Base-by-base conservation (phyloP, 2,113 vertebrate genomes). In the Narcine bancroftii region DNA sequence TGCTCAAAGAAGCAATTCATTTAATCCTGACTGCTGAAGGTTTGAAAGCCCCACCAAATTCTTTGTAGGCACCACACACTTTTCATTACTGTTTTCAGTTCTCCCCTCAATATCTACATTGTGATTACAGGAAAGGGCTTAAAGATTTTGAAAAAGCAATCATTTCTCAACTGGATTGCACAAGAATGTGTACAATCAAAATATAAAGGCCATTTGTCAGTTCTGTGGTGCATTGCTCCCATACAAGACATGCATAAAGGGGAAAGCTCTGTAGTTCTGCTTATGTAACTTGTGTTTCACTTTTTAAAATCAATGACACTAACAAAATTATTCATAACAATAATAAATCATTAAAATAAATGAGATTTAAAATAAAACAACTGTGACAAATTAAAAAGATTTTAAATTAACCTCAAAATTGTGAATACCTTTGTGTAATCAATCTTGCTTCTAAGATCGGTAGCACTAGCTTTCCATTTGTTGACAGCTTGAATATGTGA, bases 401-500 rank as follows among this genome's bases (percentile, higher is more conserved):
- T 50, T 9, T 6, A 87, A 56, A 21, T 56, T 56, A 53, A 13
- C 17, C 10, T 65, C 33, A 56, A 87, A 42, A 29, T 26, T 69
- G 60, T 66, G 33, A 11, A 42, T 91, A 91, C 89, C 65, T 66
- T 91, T 29, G 63, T 71, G 26, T 91, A 91, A 24, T 91, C 89
- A 91, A 91, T 91, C 60, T 91, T 91, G 21, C 42, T 91, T 91
- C 89, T 91, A 65, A 91, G 63, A 91, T 71, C 89, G 47, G 89
- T 13, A 33, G 63, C 89, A 71, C 42, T 26, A 91, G 10, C 63
- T 33, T 91, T 65, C 89, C 89, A 69, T 42, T 91, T 91, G 89
- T 91, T 91, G 26, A 91, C 4, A 69, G 63, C 65, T 42, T 69
- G 89, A 11, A 91, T 91, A 29, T 69, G 63, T 91, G 89, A 47